phyloP scores from a whole-genome alignment of 2,113 vertebrate species.

The Tachycineta bicolor region DNA sequence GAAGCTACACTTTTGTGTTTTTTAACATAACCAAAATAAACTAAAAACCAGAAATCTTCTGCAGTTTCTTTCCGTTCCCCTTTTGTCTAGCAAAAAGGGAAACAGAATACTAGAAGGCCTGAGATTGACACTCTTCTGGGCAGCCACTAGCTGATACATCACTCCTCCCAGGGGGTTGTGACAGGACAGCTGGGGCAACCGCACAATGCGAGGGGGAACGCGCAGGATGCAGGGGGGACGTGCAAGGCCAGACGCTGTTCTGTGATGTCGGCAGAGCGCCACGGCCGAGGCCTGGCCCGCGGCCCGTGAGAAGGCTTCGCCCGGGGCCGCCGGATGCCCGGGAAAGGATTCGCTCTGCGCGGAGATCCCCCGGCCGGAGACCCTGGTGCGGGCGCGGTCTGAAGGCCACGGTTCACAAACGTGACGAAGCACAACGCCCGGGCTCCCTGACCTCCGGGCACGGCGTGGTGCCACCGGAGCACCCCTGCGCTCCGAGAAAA shows the following conservation, averaged over 20 bases:
- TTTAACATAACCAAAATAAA: background rate
- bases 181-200: accelerated
- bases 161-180: accelerated
- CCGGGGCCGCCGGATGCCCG: no score
- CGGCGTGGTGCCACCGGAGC: accelerated
- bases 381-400: accelerated
- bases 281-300: background rate
- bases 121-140: background rate
- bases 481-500: background rate
- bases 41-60: background rate
- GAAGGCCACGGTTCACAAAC: accelerated
- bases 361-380: accelerated
- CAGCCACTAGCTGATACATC: accelerated
- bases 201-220: accelerated
- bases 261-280: background rate
- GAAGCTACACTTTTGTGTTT: background rate
- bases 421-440: accelerated
- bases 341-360: background rate
- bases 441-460: no score
- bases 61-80: background rate
- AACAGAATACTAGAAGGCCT: no score
- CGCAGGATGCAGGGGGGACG: accelerated
- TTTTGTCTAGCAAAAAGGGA: background rate
- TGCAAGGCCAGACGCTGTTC: accelerated
- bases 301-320: no score